Evolutionary conservation across 2,888 invertebrate species (phyloP).

Genomic region (Craniophora ligustri): DNA sequence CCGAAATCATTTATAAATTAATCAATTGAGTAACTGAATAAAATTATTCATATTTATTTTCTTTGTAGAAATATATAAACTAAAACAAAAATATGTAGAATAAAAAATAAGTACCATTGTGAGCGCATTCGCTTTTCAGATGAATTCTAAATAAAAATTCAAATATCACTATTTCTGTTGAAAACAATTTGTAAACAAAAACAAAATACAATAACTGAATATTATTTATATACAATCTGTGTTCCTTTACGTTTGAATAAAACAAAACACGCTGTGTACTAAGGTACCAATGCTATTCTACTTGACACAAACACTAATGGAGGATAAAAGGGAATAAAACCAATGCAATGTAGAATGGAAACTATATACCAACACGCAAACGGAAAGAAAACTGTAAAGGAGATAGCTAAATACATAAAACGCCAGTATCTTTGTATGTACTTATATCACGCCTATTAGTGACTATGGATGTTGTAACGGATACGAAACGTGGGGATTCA

Average conservation of each 20-base stretch:
- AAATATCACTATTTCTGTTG: neutral
- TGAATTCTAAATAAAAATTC: neutral
- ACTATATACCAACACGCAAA: conserved; percentile 8
- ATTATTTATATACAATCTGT: conserved; percentile 23
- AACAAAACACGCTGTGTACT: conserved; percentile 2
- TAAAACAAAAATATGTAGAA: no score
- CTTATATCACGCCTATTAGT: no score
- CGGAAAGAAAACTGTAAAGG: conserved; percentile 10
- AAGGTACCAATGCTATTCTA: conserved; percentile 13
- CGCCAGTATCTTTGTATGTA: neutral
- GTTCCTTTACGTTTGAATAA: conserved; percentile 19
- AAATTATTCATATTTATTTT: no score
- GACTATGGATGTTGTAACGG: no score
- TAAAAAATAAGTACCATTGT: neutral
- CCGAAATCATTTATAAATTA: no score
- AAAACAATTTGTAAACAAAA: conserved; percentile 7
- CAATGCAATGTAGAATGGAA: conserved; percentile 16
- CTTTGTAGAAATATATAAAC: no score
- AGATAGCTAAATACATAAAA: conserved; percentile 8
- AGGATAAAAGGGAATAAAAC: conserved; percentile 23
- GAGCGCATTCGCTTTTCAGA: neutral
- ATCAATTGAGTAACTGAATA: no score
- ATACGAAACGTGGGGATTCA: no score
- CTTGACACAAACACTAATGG: conserved; percentile 2
- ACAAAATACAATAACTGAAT: conserved; percentile 7